Percentiles rank a stretch among this genome's conserved stretches.
Evolutionary conservation across 2,797 vertebrate genomes (phyloP).

Genomic region (Rhabdomys pumilio): DNA sequence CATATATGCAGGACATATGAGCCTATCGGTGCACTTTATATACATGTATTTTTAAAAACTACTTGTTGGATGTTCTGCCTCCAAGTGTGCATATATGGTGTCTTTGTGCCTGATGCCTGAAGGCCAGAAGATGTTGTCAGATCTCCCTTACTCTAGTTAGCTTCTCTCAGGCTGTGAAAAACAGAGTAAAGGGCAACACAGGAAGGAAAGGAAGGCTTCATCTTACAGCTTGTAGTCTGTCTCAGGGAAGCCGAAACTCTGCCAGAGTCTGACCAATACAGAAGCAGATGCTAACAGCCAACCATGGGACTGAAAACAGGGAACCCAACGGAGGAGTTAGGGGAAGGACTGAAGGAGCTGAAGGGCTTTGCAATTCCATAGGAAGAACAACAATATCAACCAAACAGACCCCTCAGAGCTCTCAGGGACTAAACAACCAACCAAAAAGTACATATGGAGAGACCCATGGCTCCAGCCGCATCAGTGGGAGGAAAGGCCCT

Average conservation of each 20-base stretch:
- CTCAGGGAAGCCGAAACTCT: not conserved
- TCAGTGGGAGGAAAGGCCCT: too few species aligned
- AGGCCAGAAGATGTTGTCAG: not conserved
- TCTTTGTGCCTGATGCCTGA: not conserved
- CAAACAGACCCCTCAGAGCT: too few species aligned
- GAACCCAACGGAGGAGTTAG: too few species aligned
- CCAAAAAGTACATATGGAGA: too few species aligned
- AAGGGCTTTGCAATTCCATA: too few species aligned
- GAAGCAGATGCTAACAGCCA: too few species aligned
- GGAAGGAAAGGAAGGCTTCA: not conserved
- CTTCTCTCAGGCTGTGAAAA: not conserved
- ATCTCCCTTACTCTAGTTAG: not conserved
- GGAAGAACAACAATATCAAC: too few species aligned
- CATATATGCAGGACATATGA: not conserved
- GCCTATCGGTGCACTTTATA: not conserved
- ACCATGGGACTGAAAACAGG: too few species aligned
- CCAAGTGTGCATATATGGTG: not conserved
- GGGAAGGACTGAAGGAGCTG: too few species aligned
- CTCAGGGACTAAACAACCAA: too few species aligned
- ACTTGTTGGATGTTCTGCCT: not conserved
- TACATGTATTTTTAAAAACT: not conserved
- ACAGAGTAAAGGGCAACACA: not conserved
- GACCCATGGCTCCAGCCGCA: too few species aligned
- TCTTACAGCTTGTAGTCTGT: not conserved
- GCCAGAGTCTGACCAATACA: too few species aligned